Evolutionary conservation across 1,140 invertebrate genomes (phyloP).

Genomic region (Mercenaria mercenaria): DNA sequence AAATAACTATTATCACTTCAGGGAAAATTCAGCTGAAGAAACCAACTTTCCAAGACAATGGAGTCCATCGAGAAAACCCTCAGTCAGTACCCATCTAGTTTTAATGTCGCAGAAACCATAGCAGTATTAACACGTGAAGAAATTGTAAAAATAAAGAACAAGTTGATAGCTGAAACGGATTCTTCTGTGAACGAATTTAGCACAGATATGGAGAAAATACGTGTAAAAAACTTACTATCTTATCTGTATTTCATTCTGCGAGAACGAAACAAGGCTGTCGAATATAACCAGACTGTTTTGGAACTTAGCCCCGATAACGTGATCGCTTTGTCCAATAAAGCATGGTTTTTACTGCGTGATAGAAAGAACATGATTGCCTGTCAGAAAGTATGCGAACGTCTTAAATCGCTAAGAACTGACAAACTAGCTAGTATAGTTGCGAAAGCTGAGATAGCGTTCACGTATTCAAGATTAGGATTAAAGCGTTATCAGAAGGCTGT

Average conservation of each 20-base stretch:
- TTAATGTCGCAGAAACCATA: not conserved
- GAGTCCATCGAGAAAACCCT: not conserved
- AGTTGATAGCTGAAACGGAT: not conserved
- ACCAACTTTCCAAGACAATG: not conserved
- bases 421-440: not conserved
- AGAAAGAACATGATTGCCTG: not conserved
- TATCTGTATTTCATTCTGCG: not conserved
- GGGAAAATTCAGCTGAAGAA: too few relatives aligned
- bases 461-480: not conserved
- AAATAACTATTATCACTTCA: too few relatives aligned
- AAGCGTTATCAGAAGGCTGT: not conserved
- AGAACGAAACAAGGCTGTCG: not conserved
- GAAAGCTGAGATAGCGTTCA: not conserved
- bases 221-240: not conserved
- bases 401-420: not conserved
- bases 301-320: not conserved
- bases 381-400: not conserved
- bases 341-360: not conserved
- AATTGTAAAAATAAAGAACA: not conserved
- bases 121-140: not conserved
- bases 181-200: not conserved
- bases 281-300: not conserved
- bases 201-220: not conserved
- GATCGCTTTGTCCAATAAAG: not conserved
- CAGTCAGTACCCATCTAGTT: not conserved